These are phyloP conservation scores for Tinea semifulvella DNA, from an alignment of 2,888 invertebrate species.

Conservation along the genomic window DNA sequence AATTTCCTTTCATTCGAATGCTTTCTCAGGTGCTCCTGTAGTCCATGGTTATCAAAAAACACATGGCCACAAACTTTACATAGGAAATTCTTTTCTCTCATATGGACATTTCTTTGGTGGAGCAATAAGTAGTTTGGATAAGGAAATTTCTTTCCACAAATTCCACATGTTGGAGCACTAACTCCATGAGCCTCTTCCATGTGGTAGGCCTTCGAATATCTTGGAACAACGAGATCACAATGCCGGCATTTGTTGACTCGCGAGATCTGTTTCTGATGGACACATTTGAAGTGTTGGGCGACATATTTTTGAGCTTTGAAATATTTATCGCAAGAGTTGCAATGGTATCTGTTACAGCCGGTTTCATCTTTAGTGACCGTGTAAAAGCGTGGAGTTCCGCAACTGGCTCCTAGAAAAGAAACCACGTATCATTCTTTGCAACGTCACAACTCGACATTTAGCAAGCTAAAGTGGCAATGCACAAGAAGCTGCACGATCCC, in stretches of 20 bases:
- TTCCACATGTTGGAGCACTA: slow-evolving; percentile 35
- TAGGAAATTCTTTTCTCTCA: slow-evolving; percentile 37
- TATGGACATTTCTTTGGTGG: slow-evolving; percentile 38
- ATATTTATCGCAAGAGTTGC: slow-evolving; percentile 30
- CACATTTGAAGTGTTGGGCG: slow-evolving; percentile 37
- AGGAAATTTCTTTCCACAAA: slow-evolving; percentile 38
- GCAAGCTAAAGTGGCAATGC: not conserved
- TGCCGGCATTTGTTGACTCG: slow-evolving; percentile 32
- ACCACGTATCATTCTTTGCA: slow-evolving; percentile 15
- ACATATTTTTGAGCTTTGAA: slow-evolving; percentile 34
- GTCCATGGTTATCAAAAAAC: slow-evolving; percentile 34
- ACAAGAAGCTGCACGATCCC: too few species aligned
- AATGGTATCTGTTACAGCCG: slow-evolving; percentile 18
- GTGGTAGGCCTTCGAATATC: slow-evolving; percentile 31
- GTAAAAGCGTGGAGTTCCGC: slow-evolving; percentile 17
- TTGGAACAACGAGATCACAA: slow-evolving; percentile 32
- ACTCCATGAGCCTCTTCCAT: slow-evolving; percentile 37
- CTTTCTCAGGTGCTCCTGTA: slow-evolving; percentile 25
- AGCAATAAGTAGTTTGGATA: slow-evolving; percentile 31
- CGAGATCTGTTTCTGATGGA: slow-evolving; percentile 34
- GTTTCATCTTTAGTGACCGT: slow-evolving; percentile 21
- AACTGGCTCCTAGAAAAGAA: slow-evolving; percentile 33
- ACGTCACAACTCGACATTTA: not conserved
- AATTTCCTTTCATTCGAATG: slow-evolving; percentile 27
- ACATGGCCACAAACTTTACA: slow-evolving; percentile 57